These are phyloP conservation scores for Martes martes DNA, from an alignment of 2,113 vertebrate genomes.

Conservation along the genomic window DNA sequence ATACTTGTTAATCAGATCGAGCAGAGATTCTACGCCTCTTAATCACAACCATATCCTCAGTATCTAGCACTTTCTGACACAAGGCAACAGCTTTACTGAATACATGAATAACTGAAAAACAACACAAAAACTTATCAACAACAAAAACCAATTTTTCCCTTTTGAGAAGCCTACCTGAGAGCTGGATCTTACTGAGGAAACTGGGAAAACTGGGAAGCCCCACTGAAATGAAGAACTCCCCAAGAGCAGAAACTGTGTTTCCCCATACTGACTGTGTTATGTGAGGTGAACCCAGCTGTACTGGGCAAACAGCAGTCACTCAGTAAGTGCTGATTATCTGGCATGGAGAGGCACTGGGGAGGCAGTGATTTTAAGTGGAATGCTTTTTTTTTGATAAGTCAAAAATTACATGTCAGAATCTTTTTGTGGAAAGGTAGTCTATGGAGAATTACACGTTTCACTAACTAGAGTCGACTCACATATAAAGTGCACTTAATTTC, in stretches of 20 bases:
- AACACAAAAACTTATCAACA: neutral
- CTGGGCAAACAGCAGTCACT: neutral
- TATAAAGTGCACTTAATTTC: neutral
- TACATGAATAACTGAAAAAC: neutral
- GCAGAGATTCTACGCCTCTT: neutral
- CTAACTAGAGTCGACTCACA: neutral
- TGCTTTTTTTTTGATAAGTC: neutral
- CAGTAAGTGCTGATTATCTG: neutral
- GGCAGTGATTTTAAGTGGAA: neutral
- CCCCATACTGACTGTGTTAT: neutral
- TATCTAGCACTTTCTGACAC: neutral
- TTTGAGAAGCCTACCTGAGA: neutral
- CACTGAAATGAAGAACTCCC: neutral
- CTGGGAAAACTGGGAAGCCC: neutral
- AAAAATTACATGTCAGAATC: neutral
- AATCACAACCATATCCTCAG: neutral
- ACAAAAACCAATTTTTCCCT: neutral
- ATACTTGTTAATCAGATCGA: neutral
- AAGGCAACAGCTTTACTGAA: neutral
- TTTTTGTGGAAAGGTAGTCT: neutral
- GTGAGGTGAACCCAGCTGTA: rapidly evolving
- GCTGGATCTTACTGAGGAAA: neutral
- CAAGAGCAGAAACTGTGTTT: neutral
- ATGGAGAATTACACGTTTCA: neutral
- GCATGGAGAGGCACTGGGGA: neutral